phyloP scores from a whole-genome alignment of 2,113 vertebrate genomes.

The Xiphophorus maculatus region DNA sequence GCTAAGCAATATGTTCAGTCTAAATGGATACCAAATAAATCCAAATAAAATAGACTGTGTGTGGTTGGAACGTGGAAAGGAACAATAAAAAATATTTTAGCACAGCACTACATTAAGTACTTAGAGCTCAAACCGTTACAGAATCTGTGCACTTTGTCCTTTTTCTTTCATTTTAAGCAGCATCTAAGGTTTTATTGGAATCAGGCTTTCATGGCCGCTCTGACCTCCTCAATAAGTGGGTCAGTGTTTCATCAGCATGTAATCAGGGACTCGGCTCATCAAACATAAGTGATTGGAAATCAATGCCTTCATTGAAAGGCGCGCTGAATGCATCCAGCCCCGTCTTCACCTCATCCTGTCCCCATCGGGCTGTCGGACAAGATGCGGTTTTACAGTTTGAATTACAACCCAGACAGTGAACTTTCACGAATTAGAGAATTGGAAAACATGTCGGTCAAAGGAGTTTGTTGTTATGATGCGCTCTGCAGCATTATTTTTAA shows the following conservation, averaged over 20 bases:
- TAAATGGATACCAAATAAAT: too few species aligned
- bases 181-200: neutral
- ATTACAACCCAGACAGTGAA: neutral
- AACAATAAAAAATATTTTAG: too few species aligned
- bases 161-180: neutral
- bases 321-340: neutral
- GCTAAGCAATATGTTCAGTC: neutral
- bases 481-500: neutral
- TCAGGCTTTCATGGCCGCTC: neutral
- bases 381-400: neutral
- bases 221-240: neutral
- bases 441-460: neutral
- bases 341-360: neutral
- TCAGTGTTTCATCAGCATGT: constrained; percentile 6
- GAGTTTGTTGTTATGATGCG: neutral
- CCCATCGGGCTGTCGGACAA: neutral
- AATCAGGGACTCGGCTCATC: constrained; percentile 2
- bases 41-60: too few species aligned
- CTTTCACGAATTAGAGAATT: neutral
- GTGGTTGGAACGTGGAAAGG: too few species aligned
- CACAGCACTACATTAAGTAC: too few species aligned
- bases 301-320: constrained; percentile 8
- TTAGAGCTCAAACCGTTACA: neutral
- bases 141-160: neutral
- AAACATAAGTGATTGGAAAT: constrained; percentile 20